A percentile compares a stretch with the other conserved stretches of the same genome.
These are phyloP conservation scores for Plectus sambesii DNA, from an alignment of 1,140 invertebrate genomes.

Conservation along the genomic window DNA sequence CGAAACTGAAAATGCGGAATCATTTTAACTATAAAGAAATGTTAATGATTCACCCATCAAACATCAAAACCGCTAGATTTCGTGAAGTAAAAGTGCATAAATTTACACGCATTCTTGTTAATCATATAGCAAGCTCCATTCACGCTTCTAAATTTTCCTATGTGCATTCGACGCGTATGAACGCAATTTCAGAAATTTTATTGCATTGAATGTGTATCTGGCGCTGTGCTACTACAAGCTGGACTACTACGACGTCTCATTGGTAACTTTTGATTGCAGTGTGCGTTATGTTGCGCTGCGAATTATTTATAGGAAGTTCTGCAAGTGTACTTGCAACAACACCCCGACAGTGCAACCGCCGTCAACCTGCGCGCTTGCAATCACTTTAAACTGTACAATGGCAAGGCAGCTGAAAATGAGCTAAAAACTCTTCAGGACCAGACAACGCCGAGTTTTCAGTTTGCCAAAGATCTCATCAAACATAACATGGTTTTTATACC, in stretches of 20 bases:
- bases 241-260: slow-evolving; percentile 61
- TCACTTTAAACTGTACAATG: slow-evolving; percentile 78
- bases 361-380: slow-evolving; percentile 86
- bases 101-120: too few species aligned
- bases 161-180: too few species aligned
- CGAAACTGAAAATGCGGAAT: too few species aligned
- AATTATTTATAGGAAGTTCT: slow-evolving; percentile 75
- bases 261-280: slow-evolving; percentile 42
- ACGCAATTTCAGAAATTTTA: slow-evolving; percentile 62
- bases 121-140: too few species aligned
- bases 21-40: too few species aligned
- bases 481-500: slow-evolving; percentile 70
- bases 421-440: slow-evolving; percentile 34
- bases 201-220: slow-evolving; percentile 91
- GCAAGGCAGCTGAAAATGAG: slow-evolving; percentile 68
- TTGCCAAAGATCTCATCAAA: slow-evolving; percentile 59
- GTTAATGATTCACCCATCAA: too few species aligned
- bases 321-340: slow-evolving; percentile 78
- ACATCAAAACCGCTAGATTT: too few species aligned
- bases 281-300: background rate
- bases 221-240: slow-evolving; percentile 95
- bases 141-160: too few species aligned
- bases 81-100: too few species aligned
- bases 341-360: slow-evolving; percentile 82
- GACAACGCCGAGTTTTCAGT: slow-evolving; percentile 25